These are phyloP conservation scores for Drosophila arizonae DNA, from an alignment of 1,140 invertebrate genomes.

Conservation along the genomic window DNA sequence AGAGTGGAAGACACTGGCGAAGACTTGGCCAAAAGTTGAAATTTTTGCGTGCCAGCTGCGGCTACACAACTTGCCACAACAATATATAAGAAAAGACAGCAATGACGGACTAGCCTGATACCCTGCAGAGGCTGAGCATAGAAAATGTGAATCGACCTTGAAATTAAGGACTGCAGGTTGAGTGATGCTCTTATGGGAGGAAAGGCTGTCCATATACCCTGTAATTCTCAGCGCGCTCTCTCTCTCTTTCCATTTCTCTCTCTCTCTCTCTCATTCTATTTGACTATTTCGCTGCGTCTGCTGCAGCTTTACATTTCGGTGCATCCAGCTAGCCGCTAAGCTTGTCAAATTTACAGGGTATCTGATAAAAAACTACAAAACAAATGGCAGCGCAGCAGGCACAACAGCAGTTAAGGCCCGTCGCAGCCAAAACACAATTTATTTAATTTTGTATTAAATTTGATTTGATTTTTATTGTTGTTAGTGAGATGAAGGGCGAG, in stretches of 20 bases:
- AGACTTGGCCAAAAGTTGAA: constrained; percentile 61
- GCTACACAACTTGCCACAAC: constrained; percentile 68
- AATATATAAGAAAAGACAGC: neutral
- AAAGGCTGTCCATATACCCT: no score
- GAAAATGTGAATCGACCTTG: no score
- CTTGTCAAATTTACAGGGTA: constrained; percentile 5
- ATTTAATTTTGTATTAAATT: constrained; percentile 78
- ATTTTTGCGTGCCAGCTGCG: constrained; percentile 71
- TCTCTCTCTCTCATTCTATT: neutral
- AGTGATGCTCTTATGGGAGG: no score
- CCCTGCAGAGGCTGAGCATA: neutral
- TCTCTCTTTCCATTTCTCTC: no score
- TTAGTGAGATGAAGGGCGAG: neutral
- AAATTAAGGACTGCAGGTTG: no score
- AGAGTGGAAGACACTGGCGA: neutral
- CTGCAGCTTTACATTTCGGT: neutral
- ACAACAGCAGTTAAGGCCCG: constrained; percentile 10
- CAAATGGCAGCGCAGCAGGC: constrained; percentile 14
- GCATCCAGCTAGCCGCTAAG: neutral
- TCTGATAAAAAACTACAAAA: constrained; percentile 24
- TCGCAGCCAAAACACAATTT: constrained; percentile 49
- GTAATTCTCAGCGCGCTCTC: no score
- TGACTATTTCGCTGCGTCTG: neutral
- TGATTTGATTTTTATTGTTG: constrained; percentile 64
- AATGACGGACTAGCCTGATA: neutral